A percentile compares a stretch with the other conserved stretches of the same genome.
These are phyloP conservation scores for Zophobas atratus DNA, from an alignment of 1,140 invertebrate species.

Conservation along the genomic window DNA sequence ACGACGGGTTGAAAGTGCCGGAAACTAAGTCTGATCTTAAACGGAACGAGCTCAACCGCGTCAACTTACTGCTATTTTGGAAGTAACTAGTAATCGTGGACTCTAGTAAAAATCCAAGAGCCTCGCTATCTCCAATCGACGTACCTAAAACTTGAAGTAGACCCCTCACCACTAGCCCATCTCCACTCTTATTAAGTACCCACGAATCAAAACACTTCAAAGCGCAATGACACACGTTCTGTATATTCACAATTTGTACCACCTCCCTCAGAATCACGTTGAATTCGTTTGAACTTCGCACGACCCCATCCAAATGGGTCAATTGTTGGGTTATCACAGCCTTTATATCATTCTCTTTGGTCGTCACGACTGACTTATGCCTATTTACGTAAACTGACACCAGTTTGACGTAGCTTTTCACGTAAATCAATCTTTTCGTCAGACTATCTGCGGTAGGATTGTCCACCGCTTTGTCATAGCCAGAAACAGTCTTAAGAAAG, in stretches of 20 bases:
- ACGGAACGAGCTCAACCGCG: neutral
- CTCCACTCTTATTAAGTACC: slow-evolving; percentile 60
- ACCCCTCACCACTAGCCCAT: slow-evolving; percentile 57
- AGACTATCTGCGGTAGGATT: slow-evolving; percentile 49
- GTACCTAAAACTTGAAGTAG: slow-evolving; percentile 58
- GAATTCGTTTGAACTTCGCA: slow-evolving; percentile 59
- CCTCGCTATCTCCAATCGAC: slow-evolving; percentile 58
- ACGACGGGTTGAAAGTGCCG: slow-evolving; percentile 56
- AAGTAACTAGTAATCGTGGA: slow-evolving; percentile 62
- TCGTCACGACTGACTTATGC: slow-evolving; percentile 57
- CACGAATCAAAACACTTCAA: slow-evolving; percentile 61
- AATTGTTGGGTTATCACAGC: slow-evolving; percentile 59
- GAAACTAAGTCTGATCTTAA: slow-evolving; percentile 45
- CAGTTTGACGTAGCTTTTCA: slow-evolving; percentile 63
- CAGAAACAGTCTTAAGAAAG: slow-evolving; percentile 62
- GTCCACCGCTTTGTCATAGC: slow-evolving; percentile 57
- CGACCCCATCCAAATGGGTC: slow-evolving; percentile 61
- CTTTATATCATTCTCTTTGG: slow-evolving; percentile 59
- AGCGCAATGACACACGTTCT: slow-evolving; percentile 52
- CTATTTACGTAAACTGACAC: slow-evolving; percentile 62
- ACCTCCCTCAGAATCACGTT: slow-evolving; percentile 60
- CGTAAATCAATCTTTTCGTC: slow-evolving; percentile 63
- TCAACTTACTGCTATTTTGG: slow-evolving; percentile 60
- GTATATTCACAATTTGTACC: slow-evolving; percentile 59
- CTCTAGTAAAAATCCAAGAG: slow-evolving; percentile 61